Base-by-base conservation (phyloP, 1,140 invertebrate species). In the Magallana ariakensis region DNA sequence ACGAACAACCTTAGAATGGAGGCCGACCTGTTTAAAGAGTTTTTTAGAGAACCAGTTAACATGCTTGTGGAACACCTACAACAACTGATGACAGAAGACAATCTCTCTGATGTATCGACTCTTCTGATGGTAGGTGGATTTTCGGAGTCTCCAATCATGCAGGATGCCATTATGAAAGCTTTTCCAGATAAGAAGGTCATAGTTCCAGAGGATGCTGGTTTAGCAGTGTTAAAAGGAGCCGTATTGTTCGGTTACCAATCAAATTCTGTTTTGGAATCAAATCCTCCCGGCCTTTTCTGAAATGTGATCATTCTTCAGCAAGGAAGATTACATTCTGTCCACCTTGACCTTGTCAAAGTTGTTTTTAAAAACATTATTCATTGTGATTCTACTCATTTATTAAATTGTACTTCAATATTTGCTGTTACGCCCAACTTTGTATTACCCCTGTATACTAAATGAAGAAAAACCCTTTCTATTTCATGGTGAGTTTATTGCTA, bases 101-200 rank as follows among this genome's bases (percentile, higher is more conserved):
- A 66, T 56, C 60, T 89, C 11, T 55, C 56, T 56, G 89, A 84
- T 22, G 70, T 88, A n/a, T 80, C 62, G 15, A 89, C 85, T 1
- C 60, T 91, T 22, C 70, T 91, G 46, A 88, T 90, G 87, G 89
- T 91, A 0, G 90, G 90, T 55, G 87, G 90, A 10, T 91, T 90
- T 85, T 90, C 89, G 0, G 90, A 91, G 66, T 91, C 80, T n/a
- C 80, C 82, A 1, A 87, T 90, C 22, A 80, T 91, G 58, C 84
- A 88, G 55, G 66, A 85, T 11, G 90, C 87, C 1, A 55, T 91
- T 1, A 85, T 55, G 57, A 82, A 88, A 13, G 83, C 70, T 54
- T 87, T 91, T 54, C 85, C 85, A 15, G 46, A 22, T 1, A 82
- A 84, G n/a, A 91, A 87, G 13, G 82, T 91, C 0, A 85, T 90